Base-by-base conservation (phyloP, 2,797 vertebrate genomes). In the Acrocephalus scirpaceus region DNA sequence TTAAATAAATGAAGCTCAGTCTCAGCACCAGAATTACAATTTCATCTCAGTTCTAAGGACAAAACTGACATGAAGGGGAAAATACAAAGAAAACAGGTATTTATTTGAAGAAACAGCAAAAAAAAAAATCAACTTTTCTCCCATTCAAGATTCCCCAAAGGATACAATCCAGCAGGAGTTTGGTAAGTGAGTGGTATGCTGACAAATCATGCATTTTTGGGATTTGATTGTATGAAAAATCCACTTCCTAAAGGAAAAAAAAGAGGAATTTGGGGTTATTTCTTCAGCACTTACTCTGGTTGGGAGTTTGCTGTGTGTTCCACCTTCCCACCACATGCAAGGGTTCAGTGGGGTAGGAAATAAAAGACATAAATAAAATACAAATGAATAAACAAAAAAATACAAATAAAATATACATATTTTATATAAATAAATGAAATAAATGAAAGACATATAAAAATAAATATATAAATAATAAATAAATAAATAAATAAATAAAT, bases 111-210 rank as follows among this genome's bases (percentile, higher is more conserved):
- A 22, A 78, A 86, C 15, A 60, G 19, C 14, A 54, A 88, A 34
- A 42, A 88, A 34, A 42, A 40, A 48, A 32, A 20, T 5, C 5
- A 23, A 17, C 4, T 83, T 60, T 51, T 44, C 10, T 42, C 38
- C 70, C 26, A 4, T 14, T 54, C 6, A 6, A 1, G 29, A 48
- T 57, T 69, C 54, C 86, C 80, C 16, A 96, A 98, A 98, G 99
- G 99, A 99, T 99, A 99, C 99, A 93, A 91, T 99, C 99, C 96
- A 99, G 97, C 88, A 98, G 96, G 45, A 99, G 98, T 70, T 98
- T 98, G 38, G 92, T 97, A 8, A 99, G 98, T 32, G 96, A 98
- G 3, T 93, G 78, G 93, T 98, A 99, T 0, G 96, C 97, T 3
- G 98, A 98, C 89, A 99, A 96, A 96, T 99, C 98, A 78, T 95